These are phyloP conservation scores for Apostichopus californicus DNA, from an alignment of 35 echinoderm and acorn worm species.

Conservation along the genomic window DNA sequence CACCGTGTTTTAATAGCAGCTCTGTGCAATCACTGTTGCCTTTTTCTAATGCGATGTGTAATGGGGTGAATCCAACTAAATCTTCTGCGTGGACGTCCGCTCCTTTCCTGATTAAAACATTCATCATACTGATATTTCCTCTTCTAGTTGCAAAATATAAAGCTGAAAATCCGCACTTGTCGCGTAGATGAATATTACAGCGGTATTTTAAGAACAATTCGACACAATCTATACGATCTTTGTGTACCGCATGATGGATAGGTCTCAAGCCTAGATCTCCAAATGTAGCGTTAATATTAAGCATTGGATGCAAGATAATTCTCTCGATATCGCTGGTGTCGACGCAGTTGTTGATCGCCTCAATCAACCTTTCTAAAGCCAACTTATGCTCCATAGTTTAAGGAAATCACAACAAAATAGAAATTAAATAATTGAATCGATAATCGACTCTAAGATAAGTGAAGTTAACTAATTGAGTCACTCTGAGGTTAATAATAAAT, in stretches of 20 bases:
- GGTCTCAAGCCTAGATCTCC: constrained; percentile 74
- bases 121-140: constrained; percentile 58
- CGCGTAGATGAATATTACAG: constrained; percentile 69
- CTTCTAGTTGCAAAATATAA: constrained; percentile 82
- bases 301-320: constrained; percentile 31
- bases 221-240: constrained; percentile 76
- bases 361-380: constrained; percentile 32
- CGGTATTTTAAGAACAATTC: constrained; percentile 65
- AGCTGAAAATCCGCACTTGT: constrained; percentile 87
- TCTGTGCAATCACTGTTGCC: constrained; percentile 70
- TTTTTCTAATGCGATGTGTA: constrained; percentile 85
- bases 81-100: constrained; percentile 77
- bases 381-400: constrained; percentile 40
- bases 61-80: constrained; percentile 64
- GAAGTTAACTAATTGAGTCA: no score
- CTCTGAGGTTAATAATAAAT: no score
- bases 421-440: no score
- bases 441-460: no score
- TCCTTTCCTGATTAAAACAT: constrained; percentile 55
- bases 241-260: constrained; percentile 92
- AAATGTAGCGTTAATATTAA: constrained; percentile 68
- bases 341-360: constrained; percentile 28
- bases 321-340: neutral
- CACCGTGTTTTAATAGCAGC: constrained; percentile 75
- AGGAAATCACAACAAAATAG: neutral